Conservation (phyloP, 2,797 vertebrate species). For the Chaetophractus vellerosus region DNA sequence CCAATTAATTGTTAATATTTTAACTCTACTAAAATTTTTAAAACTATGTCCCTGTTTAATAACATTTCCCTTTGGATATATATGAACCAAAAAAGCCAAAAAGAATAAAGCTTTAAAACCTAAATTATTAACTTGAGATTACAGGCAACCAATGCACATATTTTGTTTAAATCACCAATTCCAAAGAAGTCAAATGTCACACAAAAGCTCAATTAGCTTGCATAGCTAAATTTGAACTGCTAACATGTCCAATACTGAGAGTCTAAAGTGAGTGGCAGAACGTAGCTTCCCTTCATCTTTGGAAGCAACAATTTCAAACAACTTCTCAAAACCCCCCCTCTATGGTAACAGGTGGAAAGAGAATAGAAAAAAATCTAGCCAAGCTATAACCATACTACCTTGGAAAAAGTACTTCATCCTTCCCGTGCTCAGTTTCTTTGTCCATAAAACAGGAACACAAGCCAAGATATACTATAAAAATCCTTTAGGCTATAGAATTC, state of each 20-base stretch:
- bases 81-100: slow-evolving; percentile 45
- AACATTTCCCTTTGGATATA: slow-evolving; percentile 36
- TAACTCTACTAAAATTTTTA: slow-evolving; percentile 27
- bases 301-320: slow-evolving; percentile 52
- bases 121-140: slow-evolving; percentile 32
- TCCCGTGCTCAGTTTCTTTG: not conserved
- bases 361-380: not conserved
- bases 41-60: not conserved
- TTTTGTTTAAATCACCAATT: slow-evolving; percentile 54
- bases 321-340: slow-evolving; percentile 4
- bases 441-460: slow-evolving; percentile 12
- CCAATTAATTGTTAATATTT: slow-evolving; percentile 26
- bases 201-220: slow-evolving; percentile 25
- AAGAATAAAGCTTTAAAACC: not conserved
- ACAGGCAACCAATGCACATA: not conserved
- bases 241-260: slow-evolving; percentile 24
- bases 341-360: not conserved
- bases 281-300: slow-evolving; percentile 4
- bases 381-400: not conserved
- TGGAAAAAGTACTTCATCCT: not conserved
- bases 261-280: slow-evolving; percentile 26
- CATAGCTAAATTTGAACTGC: slow-evolving; percentile 45
- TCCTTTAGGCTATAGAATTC: not conserved
- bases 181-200: slow-evolving; percentile 49
- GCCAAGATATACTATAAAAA: not conserved